Evolutionary conservation across 2,888 invertebrate species (phyloP), one percentile per base, ranked within the genome.

Genomic region (Ophioninae sp.): DNA sequence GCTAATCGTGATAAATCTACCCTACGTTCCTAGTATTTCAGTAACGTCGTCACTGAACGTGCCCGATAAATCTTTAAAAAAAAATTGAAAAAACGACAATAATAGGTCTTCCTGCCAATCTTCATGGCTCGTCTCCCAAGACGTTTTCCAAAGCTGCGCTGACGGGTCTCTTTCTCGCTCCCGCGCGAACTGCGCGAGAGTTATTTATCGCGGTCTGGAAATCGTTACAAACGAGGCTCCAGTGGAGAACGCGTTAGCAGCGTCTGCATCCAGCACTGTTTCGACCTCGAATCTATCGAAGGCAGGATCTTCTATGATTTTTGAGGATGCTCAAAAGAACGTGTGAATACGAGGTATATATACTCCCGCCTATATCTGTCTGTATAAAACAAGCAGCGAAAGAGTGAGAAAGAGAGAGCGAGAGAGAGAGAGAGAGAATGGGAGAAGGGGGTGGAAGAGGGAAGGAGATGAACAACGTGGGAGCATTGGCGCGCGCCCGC

Each of bases 241-340:
- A 44, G 56, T n/a, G 23, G 56, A 64, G 68, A 79, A 21, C 23
- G 70, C 61, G 17, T 44, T 50, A 65, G 65, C 67, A 56, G 79
- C 69, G 69, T 61, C 62, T 73, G 79, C 79, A 50, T 10, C 79
- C 73, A 87, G 86, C 87, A 86, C 76, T 87, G 87, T 89, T 88
- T 87, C 89, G 89, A 89, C 89, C 89, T 87, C 89, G 87, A 86
- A 87, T 88, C 89, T 89, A 91, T 89, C 88, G 89, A 89, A 88
- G 91, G 89, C 90, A 89, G 90, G 91, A 91, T 91, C 91, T 91
- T 91, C 89, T 91, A 90, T 88, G 89, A 89, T 89, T 91, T 91
- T 91, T 90, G 91, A 89, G 84, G 87, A 87, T 87, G 87, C 89
- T 89, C 89, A 90, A 76, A 75, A 69, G 73, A 41, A 73, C 41